Evolutionary conservation across 2,113 vertebrate species (phyloP).

Genomic region (Malurus alboscapulatus): DNA sequence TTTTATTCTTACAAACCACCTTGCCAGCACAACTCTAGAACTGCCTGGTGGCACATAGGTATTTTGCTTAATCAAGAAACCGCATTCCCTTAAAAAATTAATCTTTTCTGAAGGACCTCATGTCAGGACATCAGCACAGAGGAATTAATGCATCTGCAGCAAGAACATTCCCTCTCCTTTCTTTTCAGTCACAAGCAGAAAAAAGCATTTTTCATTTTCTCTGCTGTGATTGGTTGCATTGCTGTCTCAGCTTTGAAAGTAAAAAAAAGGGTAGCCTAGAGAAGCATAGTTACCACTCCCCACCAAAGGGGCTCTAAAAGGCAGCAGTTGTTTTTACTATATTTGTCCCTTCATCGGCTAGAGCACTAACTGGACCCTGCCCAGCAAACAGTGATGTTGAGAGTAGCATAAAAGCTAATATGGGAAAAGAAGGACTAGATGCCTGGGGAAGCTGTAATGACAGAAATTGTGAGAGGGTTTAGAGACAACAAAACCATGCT

Average conservation of each 20-base stretch:
- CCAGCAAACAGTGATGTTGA: background rate
- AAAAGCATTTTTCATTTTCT: background rate
- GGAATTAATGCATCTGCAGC: background rate
- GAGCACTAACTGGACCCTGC: background rate
- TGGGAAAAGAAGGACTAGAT: background rate
- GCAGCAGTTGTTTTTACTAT: background rate
- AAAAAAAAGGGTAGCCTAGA: background rate
- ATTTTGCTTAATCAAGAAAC: conserved; percentile 7
- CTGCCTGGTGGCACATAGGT: background rate
- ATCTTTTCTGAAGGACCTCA: background rate
- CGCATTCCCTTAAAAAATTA: background rate
- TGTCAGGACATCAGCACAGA: background rate
- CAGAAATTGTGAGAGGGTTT: background rate
- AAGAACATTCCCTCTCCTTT: background rate
- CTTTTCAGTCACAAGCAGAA: background rate
- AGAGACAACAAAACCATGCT: background rate
- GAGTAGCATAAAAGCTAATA: background rate
- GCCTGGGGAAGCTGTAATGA: background rate
- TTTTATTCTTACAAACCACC: background rate
- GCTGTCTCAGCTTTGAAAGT: background rate
- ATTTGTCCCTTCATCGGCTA: background rate
- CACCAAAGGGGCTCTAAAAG: background rate
- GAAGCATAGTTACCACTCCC: background rate
- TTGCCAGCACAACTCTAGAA: background rate
- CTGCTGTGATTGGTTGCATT: background rate